Conservation (phyloP, 2,888 invertebrate species). For the Pseudococcus jackbeardsleyi region DNA sequence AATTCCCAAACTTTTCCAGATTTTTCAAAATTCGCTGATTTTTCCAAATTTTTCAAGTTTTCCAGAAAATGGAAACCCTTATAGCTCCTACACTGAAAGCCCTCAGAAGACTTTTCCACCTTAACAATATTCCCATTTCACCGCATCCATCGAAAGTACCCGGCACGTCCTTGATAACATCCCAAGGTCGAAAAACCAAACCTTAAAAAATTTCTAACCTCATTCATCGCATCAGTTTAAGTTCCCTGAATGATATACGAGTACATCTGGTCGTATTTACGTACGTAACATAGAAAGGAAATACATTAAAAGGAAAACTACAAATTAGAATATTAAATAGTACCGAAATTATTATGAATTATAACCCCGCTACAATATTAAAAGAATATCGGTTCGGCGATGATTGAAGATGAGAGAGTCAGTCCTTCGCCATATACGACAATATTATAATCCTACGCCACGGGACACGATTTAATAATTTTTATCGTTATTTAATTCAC, state of each 20-base stretch:
- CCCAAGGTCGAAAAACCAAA: conserved; percentile 9
- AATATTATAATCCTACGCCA: conserved; percentile 38
- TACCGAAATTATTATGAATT: conserved; percentile 24
- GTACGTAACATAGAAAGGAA: not conserved
- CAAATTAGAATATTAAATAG: conserved; percentile 40
- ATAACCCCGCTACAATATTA: not conserved
- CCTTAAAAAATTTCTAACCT: conserved; percentile 47
- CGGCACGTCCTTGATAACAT: conserved; percentile 11
- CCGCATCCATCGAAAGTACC: not conserved
- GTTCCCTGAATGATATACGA: not conserved
- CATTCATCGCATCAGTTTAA: not conserved
- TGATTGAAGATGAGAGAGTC: conserved; percentile 18
- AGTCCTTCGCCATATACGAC: conserved; percentile 2
- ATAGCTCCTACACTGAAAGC: too few species aligned
- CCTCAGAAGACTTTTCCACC: too few species aligned
- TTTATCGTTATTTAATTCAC: conserved; percentile 41
- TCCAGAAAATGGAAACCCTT: too few species aligned
- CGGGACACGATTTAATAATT: conserved; percentile 43
- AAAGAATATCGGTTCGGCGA: not conserved
- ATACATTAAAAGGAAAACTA: conserved; percentile 42
- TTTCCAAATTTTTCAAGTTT: too few species aligned
- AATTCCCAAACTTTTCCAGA: too few species aligned
- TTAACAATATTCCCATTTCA: not conserved
- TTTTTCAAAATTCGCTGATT: too few species aligned
- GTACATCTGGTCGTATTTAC: not conserved